Evolutionary conservation across 2,888 invertebrate genomes (phyloP).

Genomic region (Chorisops tibialis): DNA sequence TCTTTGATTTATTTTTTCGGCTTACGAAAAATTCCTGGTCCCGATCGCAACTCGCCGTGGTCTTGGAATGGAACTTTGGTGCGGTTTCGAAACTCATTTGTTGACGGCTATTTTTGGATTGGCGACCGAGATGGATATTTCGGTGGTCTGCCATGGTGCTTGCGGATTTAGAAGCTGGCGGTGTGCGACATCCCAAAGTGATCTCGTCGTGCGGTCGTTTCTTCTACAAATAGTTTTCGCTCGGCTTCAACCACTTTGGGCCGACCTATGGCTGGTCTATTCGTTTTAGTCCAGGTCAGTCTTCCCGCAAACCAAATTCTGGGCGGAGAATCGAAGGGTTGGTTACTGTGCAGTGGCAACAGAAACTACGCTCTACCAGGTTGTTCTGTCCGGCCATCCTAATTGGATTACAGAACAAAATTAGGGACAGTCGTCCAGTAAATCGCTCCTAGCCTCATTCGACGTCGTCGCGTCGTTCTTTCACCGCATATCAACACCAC

Average conservation of each 20-base stretch:
- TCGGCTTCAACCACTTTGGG: no score
- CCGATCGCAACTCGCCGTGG: not conserved
- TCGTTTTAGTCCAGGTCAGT: not conserved
- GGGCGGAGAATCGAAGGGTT: no score
- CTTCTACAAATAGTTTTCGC: no score
- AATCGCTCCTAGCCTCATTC: slow-evolving; percentile 1
- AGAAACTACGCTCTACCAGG: not conserved
- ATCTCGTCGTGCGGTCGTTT: slow-evolving; percentile 9
- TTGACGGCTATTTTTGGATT: slow-evolving; percentile 25
- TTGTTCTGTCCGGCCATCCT: not conserved
- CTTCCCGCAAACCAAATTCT: not conserved
- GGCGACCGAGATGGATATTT: slow-evolving; percentile 15
- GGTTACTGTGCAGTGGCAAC: no score
- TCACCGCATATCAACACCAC: not conserved
- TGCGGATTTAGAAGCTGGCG: slow-evolving; percentile 16
- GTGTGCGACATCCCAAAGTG: not conserved
- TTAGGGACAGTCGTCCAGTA: not conserved
- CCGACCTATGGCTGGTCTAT: not conserved
- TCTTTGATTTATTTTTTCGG: slow-evolving; percentile 11
- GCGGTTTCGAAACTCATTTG: slow-evolving; percentile 14
- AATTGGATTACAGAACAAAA: slow-evolving; percentile 17
- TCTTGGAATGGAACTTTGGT: slow-evolving; percentile 21
- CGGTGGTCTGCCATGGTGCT: slow-evolving; percentile 1
- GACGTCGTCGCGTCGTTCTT: no score
- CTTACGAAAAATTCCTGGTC: slow-evolving; percentile 21